Conservation (phyloP, 2,888 invertebrate species). For the Synanthedon andrenaeformis region DNA sequence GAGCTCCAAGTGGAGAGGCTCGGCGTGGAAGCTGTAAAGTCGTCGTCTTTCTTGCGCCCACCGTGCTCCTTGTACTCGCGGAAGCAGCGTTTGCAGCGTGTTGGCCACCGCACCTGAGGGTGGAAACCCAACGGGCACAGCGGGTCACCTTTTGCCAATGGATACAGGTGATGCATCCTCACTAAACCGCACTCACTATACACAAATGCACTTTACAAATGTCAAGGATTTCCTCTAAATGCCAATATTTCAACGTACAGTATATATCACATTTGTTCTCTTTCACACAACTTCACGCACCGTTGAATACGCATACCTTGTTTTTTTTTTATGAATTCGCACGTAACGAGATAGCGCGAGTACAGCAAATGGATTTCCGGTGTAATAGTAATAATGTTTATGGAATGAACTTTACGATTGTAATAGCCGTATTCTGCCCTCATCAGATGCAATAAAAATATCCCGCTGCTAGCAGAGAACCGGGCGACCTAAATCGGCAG, state of each 20-base stretch:
- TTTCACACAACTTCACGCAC: constrained; percentile 13
- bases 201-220: constrained; percentile 60
- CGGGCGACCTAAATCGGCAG: constrained; percentile 66
- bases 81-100: constrained; percentile 93
- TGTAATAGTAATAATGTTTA: constrained; percentile 28
- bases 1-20: constrained; percentile 77
- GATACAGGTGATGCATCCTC: constrained; percentile 80
- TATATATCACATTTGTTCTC: constrained; percentile 28
- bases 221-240: constrained; percentile 51
- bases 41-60: constrained; percentile 77
- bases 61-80: constrained; percentile 93
- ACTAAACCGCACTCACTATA: constrained; percentile 22
- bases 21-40: constrained; percentile 81
- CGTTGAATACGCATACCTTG: not conserved
- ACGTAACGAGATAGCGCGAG: not conserved
- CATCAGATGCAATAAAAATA: constrained; percentile 66
- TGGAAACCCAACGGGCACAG: constrained; percentile 93
- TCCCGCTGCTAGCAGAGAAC: constrained; percentile 61
- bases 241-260: constrained; percentile 27
- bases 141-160: constrained; percentile 86
- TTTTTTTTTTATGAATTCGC: not conserved
- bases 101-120: constrained; percentile 94
- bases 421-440: constrained; percentile 53
- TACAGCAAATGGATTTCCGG: not conserved
- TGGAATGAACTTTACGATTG: constrained; percentile 63